Base-by-base conservation (phyloP, 2,113 vertebrate species). In the Tragelaphus scriptus region DNA sequence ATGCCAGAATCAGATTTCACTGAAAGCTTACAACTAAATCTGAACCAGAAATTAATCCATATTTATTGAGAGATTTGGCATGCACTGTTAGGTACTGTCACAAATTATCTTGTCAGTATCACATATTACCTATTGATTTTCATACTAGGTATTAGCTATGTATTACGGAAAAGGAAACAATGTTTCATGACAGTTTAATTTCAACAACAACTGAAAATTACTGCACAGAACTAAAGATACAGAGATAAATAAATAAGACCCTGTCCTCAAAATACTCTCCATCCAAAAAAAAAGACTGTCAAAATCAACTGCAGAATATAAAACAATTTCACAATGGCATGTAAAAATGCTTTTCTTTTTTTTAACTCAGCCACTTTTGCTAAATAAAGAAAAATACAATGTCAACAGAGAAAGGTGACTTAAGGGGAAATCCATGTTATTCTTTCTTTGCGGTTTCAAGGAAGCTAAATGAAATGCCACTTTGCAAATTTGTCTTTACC, bases 1-100 rank as follows among this genome's bases (percentile, higher is more conserved):
- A 94, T 55, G 88, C 47, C 65, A 88, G 36, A 95, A 90, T 55
- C 58, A 94, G 30, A 92, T 96, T 94, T 95, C 85, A 91, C 47
- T 85, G 25, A 88, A 97, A 85, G 40, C 44, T 89, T 90, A 91
- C 75, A 95, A 81, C 21, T 36, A 90, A 95, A 85, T 81, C 49
- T 85, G 25, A 95, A 88, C 65, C 49, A 84, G 87, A 90, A 80
- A 93, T 26, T 63, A 28, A 81, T 25, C 21, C 25, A 21, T n/a
- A 89, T 79, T 80, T 92, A 92, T 6, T 75, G 47, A 95, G 80
- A 92, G 32, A 95, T 63, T 26, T 84, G 11, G 9, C 58, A 94
- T 44, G 25, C 7, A 75, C 25, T 61, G 8, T 88, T 87, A 93
- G 44, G 44, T 44, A 75, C 1, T 56, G 0, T 51, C 85, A 92